Conservation (phyloP, 92 coral and sea anemone genomes). For the Porites lobata region DNA sequence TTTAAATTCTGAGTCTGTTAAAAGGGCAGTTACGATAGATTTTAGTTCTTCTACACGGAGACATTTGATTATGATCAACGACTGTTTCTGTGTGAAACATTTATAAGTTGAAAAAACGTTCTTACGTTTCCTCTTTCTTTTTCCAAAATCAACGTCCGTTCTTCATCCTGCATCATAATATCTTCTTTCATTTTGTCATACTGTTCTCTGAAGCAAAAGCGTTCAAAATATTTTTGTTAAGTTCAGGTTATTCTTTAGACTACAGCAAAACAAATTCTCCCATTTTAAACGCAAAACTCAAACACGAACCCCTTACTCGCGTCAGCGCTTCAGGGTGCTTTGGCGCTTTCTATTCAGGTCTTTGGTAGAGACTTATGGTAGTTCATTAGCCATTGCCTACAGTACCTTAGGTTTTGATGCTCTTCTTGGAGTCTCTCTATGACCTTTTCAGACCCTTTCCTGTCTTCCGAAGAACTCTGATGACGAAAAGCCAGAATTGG, state of each 20-base stretch:
- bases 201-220: slow-evolving; percentile 48
- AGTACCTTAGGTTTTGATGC: slow-evolving; percentile 34
- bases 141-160: slow-evolving; percentile 47
- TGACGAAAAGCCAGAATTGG: neutral
- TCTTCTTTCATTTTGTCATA: slow-evolving; percentile 55
- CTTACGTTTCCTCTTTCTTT: slow-evolving; percentile 65
- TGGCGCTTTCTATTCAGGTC: no score
- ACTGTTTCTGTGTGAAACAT: no score
- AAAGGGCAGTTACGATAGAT: neutral
- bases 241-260: neutral
- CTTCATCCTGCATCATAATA: slow-evolving; percentile 60
- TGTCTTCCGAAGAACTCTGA: slow-evolving; percentile 11
- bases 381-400: no score
- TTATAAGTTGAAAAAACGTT: neutral
- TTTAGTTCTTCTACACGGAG: neutral
- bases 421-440: slow-evolving; percentile 52
- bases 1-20: slow-evolving; percentile 51
- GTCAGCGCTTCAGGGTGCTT: no score
- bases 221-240: neutral
- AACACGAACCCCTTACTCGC: no score
- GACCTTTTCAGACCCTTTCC: slow-evolving; percentile 42
- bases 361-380: no score
- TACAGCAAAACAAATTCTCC: no score
- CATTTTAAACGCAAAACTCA: no score
- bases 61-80: neutral